Conservation (phyloP, 2,888 invertebrate genomes). For the Hypena proboscidalis region DNA sequence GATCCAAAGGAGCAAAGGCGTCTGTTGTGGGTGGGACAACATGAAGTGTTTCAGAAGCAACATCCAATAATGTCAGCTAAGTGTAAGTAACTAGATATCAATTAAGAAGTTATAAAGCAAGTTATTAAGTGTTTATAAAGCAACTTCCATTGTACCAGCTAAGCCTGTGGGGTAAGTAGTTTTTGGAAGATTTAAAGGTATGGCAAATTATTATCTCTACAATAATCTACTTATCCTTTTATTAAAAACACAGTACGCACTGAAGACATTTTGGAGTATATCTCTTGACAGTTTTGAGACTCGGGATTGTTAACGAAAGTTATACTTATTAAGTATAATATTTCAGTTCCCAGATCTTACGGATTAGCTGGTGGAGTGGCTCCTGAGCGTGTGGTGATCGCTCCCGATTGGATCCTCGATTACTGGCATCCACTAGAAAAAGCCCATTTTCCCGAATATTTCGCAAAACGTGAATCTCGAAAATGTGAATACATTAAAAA, state of each 20-base stretch:
- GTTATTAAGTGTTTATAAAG: too few species aligned
- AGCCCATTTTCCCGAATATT: constrained; percentile 96
- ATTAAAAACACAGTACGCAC: too few species aligned
- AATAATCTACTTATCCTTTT: too few species aligned
- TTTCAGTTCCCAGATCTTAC: constrained; percentile 84
- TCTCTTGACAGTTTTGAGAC: too few species aligned
- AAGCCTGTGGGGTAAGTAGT: too few species aligned
- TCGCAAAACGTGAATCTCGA: constrained; percentile 92
- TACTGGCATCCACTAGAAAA: constrained; percentile 98
- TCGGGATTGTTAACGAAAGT: too few species aligned
- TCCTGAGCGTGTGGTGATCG: constrained; percentile 86
- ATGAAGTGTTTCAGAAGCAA: constrained; percentile 88
- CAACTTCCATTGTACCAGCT: too few species aligned
- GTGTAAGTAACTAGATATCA: constrained; percentile 88
- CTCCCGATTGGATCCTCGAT: constrained; percentile 95
- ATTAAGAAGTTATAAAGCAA: too few species aligned
- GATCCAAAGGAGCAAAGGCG: constrained; percentile 89
- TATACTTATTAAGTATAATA: not conserved
- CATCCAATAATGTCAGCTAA: constrained; percentile 89
- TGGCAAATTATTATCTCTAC: too few species aligned
- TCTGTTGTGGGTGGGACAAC: constrained; percentile 91
- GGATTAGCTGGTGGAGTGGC: constrained; percentile 92
- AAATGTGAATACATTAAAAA: constrained; percentile 93
- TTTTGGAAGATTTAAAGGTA: too few species aligned
- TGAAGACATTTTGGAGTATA: too few species aligned